A percentile compares a stretch with the other conserved stretches of the same genome.
phyloP scores from a whole-genome alignment of 2,888 invertebrate genomes.

The Drymonia ruficornis region DNA sequence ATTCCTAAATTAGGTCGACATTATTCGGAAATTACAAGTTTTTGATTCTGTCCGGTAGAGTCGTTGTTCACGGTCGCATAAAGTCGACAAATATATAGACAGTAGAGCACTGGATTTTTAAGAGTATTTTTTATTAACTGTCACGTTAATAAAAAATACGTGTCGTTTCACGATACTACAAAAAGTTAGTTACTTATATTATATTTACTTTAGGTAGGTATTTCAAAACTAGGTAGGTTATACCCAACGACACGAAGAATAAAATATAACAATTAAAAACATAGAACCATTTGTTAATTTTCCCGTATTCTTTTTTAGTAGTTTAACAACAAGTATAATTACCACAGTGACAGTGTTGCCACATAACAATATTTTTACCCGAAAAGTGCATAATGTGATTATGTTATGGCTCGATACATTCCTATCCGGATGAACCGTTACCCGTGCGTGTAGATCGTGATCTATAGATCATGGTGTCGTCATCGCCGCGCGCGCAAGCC shows the following conservation, averaged over 20 bases:
- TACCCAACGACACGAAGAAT: neutral
- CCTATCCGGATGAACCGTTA: conserved; percentile 40
- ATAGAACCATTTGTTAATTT: neutral
- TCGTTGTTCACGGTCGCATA: too few species aligned
- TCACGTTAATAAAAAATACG: too few species aligned
- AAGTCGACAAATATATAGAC: too few species aligned
- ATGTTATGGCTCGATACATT: conserved; percentile 36
- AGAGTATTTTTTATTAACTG: too few species aligned
- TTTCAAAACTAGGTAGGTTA: too few species aligned
- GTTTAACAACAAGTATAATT: neutral
- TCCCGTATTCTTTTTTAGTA: neutral
- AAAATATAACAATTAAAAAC: neutral
- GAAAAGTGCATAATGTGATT: conserved; percentile 31
- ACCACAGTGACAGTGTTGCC: neutral
- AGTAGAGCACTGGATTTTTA: too few species aligned
- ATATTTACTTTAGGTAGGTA: too few species aligned
- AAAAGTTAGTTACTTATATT: too few species aligned
- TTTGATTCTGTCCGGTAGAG: too few species aligned
- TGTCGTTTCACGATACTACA: too few species aligned
- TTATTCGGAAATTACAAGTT: too few species aligned
- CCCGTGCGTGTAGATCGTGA: conserved; percentile 61
- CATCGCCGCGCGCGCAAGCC: conserved; percentile 79
- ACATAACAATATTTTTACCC: neutral
- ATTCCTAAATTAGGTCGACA: too few species aligned
- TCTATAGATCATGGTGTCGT: conserved; percentile 81